These are phyloP conservation scores for Loripinus fragilis DNA, from an alignment of 2,888 invertebrate genomes.

Conservation along the genomic window DNA sequence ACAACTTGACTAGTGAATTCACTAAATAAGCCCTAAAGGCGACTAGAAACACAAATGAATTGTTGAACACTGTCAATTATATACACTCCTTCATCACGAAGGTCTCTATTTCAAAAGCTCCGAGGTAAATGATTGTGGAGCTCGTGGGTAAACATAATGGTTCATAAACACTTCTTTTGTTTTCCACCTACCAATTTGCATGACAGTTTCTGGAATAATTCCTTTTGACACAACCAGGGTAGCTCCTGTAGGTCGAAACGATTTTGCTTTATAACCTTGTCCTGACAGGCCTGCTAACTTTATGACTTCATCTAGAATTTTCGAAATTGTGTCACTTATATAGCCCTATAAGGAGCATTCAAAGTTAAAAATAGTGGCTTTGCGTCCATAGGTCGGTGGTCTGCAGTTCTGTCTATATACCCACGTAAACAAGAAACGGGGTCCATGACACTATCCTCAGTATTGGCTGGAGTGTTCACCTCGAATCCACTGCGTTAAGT, in stretches of 20 bases:
- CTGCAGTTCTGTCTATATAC: conserved; percentile 2
- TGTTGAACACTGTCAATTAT: too few species aligned
- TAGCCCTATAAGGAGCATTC: conserved; percentile 11
- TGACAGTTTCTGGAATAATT: conserved; percentile 11
- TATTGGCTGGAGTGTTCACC: conserved; percentile 10
- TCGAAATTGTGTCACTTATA: conserved; percentile 4
- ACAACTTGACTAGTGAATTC: too few species aligned
- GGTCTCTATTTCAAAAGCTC: too few species aligned
- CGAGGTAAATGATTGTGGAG: too few species aligned
- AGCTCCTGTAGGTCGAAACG: conserved; percentile 7
- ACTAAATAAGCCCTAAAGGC: too few species aligned
- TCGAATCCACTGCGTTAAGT: conserved; percentile 20
- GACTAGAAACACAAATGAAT: too few species aligned
- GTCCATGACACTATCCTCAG: not conserved
- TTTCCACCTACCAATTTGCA: conserved; percentile 28
- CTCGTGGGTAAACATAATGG: conserved; percentile 22
- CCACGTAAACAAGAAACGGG: conserved; percentile 8
- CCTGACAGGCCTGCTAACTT: not conserved
- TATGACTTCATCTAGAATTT: conserved; percentile 18
- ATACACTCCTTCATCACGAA: too few species aligned
- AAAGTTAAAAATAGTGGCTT: conserved; percentile 3
- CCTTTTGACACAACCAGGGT: not conserved
- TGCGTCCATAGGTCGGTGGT: not conserved
- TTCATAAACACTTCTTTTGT: conserved; percentile 22
- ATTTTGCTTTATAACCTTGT: not conserved